Conservation (phyloP, 1,140 invertebrate species). For the Zaprionus tsacasi region DNA sequence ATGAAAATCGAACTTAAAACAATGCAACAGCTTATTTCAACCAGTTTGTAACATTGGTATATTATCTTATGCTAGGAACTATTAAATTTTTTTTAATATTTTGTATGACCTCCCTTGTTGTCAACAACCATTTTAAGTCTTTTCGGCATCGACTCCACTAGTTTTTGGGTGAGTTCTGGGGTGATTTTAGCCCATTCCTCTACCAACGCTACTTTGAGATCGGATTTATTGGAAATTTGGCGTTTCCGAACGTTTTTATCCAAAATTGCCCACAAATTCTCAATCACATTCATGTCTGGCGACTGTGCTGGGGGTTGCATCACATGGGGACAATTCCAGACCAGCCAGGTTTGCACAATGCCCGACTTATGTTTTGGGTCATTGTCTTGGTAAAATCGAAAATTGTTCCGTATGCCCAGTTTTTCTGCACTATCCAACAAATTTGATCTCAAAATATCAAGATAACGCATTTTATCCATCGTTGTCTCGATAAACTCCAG, state of each 20-base stretch:
- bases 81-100: constrained; percentile 18
- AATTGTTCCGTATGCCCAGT: constrained; percentile 1
- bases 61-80: background rate
- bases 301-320: constrained; percentile 11
- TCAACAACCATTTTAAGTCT: constrained; percentile 22
- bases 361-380: background rate
- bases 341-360: constrained; percentile 26
- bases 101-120: constrained; percentile 7
- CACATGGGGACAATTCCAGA: constrained; percentile 26
- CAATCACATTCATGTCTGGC: constrained; percentile 27
- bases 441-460: constrained; percentile 17
- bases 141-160: constrained; percentile 30
- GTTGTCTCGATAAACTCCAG: too few species aligned
- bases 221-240: constrained; percentile 4
- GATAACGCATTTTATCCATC: constrained; percentile 2
- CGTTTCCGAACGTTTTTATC: constrained; percentile 16
- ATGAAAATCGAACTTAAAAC: too few species aligned
- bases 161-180: background rate
- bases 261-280: constrained; percentile 16
- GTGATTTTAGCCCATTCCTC: background rate
- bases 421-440: constrained; percentile 12
- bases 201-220: constrained; percentile 1
- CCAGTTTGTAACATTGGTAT: background rate
- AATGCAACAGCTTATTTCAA: constrained; percentile 20
- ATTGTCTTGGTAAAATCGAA: constrained; percentile 18